Base-by-base conservation (phyloP, 2,113 vertebrate species). In the Mirounga angustirostris region DNA sequence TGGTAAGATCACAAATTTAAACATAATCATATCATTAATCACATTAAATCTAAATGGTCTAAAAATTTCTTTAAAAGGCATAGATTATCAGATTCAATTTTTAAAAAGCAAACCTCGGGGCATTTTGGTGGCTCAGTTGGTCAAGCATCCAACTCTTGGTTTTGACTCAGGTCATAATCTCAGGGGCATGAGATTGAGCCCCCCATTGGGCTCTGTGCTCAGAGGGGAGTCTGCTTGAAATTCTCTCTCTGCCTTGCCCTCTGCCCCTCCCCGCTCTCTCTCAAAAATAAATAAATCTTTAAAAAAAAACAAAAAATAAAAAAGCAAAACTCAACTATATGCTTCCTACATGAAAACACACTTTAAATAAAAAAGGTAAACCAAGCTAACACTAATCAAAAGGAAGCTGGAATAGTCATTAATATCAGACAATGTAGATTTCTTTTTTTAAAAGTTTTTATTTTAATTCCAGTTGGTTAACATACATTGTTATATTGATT, bases 311-410 rank as follows among this genome's bases (percentile, higher is more conserved):
- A 43, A 73, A 13, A 76, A 71, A 36, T 21, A 58, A 24, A 61
- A 61, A 67, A 67, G 65, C 30, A 84, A 52, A 69, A 61, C 4
- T 46, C 54, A 82, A 83, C 54, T 36, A 36, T 50, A 73, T 28
- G 40, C 30, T 92, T 26, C 40, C 56, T 50, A 59, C 10, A 36
- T 33, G 56, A 84, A 84, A 84, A 93, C 24, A 74, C 78, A 59
- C 54, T 92, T 76, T 43, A 94, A 94, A 65, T 54, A 91, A 71
- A 92, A 86, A 86, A 78, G 46, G 58, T 67, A 43, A 79, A 79
- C 30, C 9, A 67, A 28, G 10, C 46, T 79, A 79, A 76, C 7
- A 21, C 8, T 61, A 30, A 63, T 63, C 33, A 71, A 76, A 85
- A 93, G 46, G 33, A 79, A 91, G n/a, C 46, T 67, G 59, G 59